Percentiles rank a stretch among this genome's conserved stretches.
Evolutionary conservation across 2,113 vertebrate genomes (phyloP).

Genomic region (Collichthys lucidus): DNA sequence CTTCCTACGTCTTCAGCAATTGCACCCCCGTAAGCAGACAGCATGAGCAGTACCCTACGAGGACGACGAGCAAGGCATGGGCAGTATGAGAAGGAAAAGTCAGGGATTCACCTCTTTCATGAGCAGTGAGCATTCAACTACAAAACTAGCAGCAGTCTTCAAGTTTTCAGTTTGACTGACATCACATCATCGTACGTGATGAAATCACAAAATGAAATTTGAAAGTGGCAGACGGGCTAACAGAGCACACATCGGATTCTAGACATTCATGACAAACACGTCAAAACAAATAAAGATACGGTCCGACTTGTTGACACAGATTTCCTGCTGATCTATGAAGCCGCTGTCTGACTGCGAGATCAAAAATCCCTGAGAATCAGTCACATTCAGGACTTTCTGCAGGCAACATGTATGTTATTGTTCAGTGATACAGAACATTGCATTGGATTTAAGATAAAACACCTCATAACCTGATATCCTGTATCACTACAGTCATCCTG

Average conservation of each 20-base stretch:
- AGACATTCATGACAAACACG: background rate
- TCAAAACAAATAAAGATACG: background rate
- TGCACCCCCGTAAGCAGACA: too few species aligned
- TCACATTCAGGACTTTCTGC: background rate
- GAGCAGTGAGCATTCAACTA: too few species aligned
- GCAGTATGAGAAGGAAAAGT: too few species aligned
- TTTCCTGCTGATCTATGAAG: background rate
- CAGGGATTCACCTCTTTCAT: too few species aligned
- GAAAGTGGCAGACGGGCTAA: background rate
- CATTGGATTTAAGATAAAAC: background rate
- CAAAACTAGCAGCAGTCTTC: background rate
- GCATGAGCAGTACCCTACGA: too few species aligned
- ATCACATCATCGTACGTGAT: background rate
- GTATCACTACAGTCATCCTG: too few species aligned
- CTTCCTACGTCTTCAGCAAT: too few species aligned
- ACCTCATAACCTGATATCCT: background rate
- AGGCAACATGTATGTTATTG: too few species aligned
- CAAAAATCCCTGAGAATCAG: background rate
- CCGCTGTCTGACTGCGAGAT: background rate
- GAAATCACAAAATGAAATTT: background rate
- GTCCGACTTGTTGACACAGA: background rate
- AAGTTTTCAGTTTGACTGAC: background rate
- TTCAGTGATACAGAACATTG: background rate
- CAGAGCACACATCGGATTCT: background rate
- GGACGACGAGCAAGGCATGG: too few species aligned